Conservation (phyloP, 2,888 invertebrate genomes). For the Ochropacha duplaris region DNA sequence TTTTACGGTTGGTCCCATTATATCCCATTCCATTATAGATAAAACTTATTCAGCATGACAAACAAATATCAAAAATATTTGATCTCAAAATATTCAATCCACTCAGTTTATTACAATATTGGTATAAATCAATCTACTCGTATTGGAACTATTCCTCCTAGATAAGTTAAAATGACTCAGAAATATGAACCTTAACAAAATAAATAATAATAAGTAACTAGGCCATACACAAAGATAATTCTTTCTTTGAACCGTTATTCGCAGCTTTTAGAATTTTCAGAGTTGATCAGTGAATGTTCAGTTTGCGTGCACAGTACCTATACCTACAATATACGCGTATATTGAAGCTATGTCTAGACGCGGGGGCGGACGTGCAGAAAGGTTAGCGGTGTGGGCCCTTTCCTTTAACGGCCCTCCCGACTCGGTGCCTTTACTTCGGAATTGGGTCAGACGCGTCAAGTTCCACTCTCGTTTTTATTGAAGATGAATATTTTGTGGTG, state of each 20-base stretch:
- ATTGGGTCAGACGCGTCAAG: constrained; percentile 43
- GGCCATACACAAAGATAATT: constrained; percentile 1
- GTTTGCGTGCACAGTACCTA: constrained; percentile 23
- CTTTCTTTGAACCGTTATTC: background rate
- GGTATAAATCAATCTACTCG: too few species aligned
- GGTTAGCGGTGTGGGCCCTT: constrained; percentile 38
- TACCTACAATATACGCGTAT: constrained; percentile 26
- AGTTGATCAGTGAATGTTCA: background rate
- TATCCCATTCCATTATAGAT: too few species aligned
- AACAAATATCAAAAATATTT: too few species aligned
- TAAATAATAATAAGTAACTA: background rate
- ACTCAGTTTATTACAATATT: too few species aligned
- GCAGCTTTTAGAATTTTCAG: constrained; percentile 14
- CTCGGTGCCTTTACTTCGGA: constrained; percentile 28
- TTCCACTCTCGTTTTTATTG: constrained; percentile 15
- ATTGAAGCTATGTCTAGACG: constrained; percentile 57
- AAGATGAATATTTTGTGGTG: constrained; percentile 7
- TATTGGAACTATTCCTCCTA: too few species aligned
- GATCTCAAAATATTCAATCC: too few species aligned
- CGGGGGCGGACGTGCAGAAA: constrained; percentile 55
- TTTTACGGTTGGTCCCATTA: too few species aligned
- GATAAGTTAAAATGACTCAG: too few species aligned
- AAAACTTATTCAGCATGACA: too few species aligned
- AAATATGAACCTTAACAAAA: too few species aligned
- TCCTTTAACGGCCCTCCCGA: constrained; percentile 40